Conservation (phyloP, 2,113 vertebrate species). For the Cercopithecus mona region DNA sequence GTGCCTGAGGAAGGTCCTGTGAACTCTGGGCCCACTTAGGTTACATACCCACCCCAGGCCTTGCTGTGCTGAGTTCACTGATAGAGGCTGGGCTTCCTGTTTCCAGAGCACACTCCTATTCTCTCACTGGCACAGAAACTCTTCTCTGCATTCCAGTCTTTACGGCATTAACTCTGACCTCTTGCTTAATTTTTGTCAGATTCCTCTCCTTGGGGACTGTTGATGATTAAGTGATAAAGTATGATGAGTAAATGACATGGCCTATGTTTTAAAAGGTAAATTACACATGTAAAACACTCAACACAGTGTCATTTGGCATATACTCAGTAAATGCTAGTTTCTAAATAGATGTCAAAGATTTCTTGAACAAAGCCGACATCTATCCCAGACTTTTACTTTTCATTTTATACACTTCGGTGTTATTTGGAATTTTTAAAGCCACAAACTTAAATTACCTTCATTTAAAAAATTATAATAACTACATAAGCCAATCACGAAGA, state of each 20-base stretch:
- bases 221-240: slow-evolving; percentile 44
- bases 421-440: not conserved
- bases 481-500: slow-evolving; percentile 9
- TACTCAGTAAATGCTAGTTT: not conserved
- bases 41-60: not conserved
- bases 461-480: slow-evolving; percentile 36
- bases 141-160: not conserved
- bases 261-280: not conserved
- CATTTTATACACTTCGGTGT: slow-evolving; percentile 1
- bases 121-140: not conserved
- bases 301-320: not conserved
- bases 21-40: not conserved
- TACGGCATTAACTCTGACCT: not conserved
- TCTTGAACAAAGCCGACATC: slow-evolving; percentile 17
- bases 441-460: not conserved
- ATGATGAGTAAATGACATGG: slow-evolving; percentile 16
- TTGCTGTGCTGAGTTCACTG: not conserved
- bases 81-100: not conserved
- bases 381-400: not conserved
- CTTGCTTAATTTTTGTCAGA: slow-evolving; percentile 39
- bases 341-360: not conserved
- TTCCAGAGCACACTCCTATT: not conserved
- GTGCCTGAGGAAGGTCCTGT: not conserved
- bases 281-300: slow-evolving; percentile 7
- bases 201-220: not conserved